Percentiles rank a stretch among this genome's conserved stretches.
These are phyloP conservation scores for Gymnorhina tibicen DNA, from an alignment of 2,113 vertebrate species.

Conservation along the genomic window DNA sequence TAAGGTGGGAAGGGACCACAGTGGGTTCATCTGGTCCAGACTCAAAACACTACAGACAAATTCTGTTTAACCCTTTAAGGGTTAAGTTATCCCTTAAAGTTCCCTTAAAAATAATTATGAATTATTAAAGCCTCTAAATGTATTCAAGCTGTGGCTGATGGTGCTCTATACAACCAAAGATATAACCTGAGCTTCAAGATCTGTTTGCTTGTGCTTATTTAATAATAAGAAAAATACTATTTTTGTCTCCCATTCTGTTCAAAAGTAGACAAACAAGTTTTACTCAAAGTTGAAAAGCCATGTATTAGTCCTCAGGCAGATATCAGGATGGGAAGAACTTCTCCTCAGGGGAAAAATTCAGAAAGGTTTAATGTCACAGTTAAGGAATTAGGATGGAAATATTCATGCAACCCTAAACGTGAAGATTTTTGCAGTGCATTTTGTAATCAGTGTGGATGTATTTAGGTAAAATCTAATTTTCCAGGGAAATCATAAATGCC, in stretches of 20 bases:
- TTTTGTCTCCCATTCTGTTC: background rate
- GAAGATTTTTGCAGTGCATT: background rate
- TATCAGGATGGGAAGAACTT: background rate
- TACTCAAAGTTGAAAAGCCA: background rate
- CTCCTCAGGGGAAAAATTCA: background rate
- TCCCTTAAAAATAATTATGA: background rate
- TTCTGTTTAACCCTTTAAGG: background rate
- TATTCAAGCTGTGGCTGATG: background rate
- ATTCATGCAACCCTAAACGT: background rate
- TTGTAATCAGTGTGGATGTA: background rate
- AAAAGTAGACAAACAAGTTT: background rate
- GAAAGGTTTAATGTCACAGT: background rate
- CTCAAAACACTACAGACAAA: background rate
- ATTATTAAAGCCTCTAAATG: background rate
- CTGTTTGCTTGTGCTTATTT: background rate
- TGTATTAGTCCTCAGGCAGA: background rate
- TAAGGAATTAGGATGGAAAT: background rate
- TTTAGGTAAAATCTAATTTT: conserved; percentile 54
- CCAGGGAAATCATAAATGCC: conserved; percentile 24
- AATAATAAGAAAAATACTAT: background rate
- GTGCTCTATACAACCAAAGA: background rate
- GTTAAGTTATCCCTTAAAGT: background rate
- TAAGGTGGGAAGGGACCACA: background rate
- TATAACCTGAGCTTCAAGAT: background rate
- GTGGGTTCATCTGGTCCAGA: background rate